phyloP scores from a whole-genome alignment of 2,113 vertebrate species.

The Ceratotherium simum region DNA sequence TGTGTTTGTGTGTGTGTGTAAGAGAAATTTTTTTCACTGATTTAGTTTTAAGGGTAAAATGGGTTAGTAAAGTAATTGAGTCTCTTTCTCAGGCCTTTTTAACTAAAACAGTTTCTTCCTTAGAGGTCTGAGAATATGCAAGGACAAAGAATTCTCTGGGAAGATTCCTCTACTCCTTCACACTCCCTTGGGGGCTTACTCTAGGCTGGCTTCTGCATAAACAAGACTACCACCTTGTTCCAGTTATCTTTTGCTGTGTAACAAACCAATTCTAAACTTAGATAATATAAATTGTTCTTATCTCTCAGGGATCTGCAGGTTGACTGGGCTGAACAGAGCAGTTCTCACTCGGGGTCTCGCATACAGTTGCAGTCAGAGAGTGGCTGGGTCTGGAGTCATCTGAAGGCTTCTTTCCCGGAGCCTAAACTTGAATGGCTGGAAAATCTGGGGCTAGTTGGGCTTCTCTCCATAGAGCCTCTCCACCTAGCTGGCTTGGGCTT shows the following conservation, averaged over 20 bases:
- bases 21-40: background rate
- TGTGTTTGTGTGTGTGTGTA: too few species aligned
- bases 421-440: background rate
- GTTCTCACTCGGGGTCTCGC: background rate
- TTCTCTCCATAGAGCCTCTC: background rate
- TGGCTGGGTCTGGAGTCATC: background rate
- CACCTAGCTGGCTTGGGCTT: background rate
- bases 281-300: background rate
- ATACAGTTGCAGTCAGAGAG: background rate
- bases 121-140: background rate
- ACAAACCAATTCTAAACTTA: background rate
- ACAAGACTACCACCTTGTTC: background rate
- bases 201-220: background rate
- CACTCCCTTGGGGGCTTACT: background rate
- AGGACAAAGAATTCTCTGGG: background rate
- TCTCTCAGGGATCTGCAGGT: background rate
- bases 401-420: background rate
- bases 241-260: background rate
- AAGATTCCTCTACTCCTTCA: background rate
- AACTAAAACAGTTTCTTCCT: slow-evolving; percentile 8
- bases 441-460: background rate
- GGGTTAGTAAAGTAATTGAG: background rate
- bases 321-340: background rate
- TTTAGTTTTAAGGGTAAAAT: background rate
- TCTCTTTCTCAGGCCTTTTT: background rate